These are phyloP conservation scores for Globodera rostochiensis DNA, from an alignment of 1,140 invertebrate species.

Conservation along the genomic window DNA sequence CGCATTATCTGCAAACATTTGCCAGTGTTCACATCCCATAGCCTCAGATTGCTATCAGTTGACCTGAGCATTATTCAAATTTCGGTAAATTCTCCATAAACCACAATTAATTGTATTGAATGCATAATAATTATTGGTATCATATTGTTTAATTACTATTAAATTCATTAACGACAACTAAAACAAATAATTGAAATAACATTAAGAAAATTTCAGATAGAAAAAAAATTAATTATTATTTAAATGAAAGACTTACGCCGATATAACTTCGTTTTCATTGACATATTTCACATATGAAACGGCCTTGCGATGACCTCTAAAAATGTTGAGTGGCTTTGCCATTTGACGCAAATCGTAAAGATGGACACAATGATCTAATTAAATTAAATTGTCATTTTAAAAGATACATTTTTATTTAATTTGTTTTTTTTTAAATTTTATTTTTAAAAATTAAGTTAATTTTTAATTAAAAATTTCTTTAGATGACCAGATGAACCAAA, in stretches of 20 bases:
- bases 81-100: not conserved
- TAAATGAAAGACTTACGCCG: slow-evolving; percentile 71
- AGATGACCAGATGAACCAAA: slow-evolving; percentile 19
- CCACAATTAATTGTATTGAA: too few relatives aligned
- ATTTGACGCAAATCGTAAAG: slow-evolving; percentile 90
- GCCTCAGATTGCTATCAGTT: slow-evolving; percentile 88
- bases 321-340: slow-evolving; percentile 79
- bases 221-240: not conserved
- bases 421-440: too few relatives aligned
- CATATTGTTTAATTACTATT: too few relatives aligned
- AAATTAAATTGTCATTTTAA: slow-evolving; percentile 32
- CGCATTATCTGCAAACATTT: slow-evolving; percentile 83
- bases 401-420: not conserved
- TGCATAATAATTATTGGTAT: too few relatives aligned
- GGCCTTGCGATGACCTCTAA: slow-evolving; percentile 89
- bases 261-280: slow-evolving; percentile 84
- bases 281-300: slow-evolving; percentile 95
- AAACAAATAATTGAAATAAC: too few relatives aligned
- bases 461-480: not conserved
- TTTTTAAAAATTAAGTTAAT: too few relatives aligned
- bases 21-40: slow-evolving; percentile 79
- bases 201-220: not conserved
- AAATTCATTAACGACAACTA: too few relatives aligned
- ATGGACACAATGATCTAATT: slow-evolving; percentile 86
- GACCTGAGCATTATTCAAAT: slow-evolving; percentile 69